Percentiles rank a stretch among this genome's conserved stretches.
These are phyloP conservation scores for Petrophora chlorosata DNA, from an alignment of 2,888 invertebrate genomes.

Conservation along the genomic window DNA sequence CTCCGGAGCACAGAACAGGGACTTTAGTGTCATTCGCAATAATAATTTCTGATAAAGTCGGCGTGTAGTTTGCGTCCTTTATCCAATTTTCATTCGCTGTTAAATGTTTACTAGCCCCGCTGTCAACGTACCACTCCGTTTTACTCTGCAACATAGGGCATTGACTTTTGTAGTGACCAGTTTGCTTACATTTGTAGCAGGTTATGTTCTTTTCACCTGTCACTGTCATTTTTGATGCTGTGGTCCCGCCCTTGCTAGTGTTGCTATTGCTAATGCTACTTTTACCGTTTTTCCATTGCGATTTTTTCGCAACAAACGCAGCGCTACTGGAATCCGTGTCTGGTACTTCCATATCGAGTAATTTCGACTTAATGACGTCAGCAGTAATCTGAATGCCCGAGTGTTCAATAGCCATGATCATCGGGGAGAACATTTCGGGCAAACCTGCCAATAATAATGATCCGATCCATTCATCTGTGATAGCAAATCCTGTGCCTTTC, in stretches of 20 bases:
- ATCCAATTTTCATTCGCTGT: constrained; percentile 13
- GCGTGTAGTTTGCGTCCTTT: no score
- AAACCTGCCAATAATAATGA: constrained; percentile 5
- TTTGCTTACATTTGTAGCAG: constrained; percentile 1
- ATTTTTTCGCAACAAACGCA: no score
- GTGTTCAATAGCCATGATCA: constrained; percentile 8
- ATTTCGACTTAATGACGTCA: constrained; percentile 1
- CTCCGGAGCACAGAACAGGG: constrained; percentile 28
- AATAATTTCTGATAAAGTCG: constrained; percentile 23
- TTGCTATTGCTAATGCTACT: not conserved
- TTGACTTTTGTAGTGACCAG: no score
- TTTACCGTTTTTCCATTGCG: no score
- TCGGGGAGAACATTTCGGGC: constrained; percentile 3
- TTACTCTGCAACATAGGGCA: not conserved
- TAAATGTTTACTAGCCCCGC: constrained; percentile 15
- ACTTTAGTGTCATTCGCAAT: constrained; percentile 31
- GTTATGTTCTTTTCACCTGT: not conserved
- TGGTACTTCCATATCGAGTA: not conserved
- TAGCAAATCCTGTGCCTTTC: constrained; percentile 13
- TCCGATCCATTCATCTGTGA: constrained; percentile 14
- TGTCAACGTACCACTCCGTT: not conserved
- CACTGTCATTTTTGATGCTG: no score
- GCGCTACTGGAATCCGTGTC: no score
- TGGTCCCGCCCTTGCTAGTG: no score
- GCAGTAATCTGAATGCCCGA: not conserved